Evolutionary conservation across 2,888 invertebrate genomes (phyloP).

Genomic region (Xanthia togata): DNA sequence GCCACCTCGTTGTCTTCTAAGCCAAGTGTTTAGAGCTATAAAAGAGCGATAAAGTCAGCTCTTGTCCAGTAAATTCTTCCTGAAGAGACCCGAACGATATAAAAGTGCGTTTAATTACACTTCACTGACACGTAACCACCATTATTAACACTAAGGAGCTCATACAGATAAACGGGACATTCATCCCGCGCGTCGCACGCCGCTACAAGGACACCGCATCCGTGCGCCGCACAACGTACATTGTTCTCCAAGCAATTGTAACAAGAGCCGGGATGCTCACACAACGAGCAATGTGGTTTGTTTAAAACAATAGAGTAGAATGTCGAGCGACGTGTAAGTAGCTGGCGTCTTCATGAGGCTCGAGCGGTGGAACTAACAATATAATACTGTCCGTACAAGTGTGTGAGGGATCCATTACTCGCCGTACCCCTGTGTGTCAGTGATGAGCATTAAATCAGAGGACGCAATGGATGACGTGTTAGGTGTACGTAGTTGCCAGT

Average conservation of each 20-base stretch:
- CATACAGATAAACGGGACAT: slow-evolving; percentile 73
- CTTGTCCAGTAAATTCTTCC: slow-evolving; percentile 56
- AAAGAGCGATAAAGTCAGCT: slow-evolving; percentile 59
- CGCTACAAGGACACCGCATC: slow-evolving; percentile 40
- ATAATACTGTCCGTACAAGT: slow-evolving; percentile 55
- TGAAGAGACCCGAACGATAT: slow-evolving; percentile 54
- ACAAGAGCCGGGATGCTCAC: slow-evolving; percentile 66
- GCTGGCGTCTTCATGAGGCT: slow-evolving; percentile 72
- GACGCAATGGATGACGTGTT: slow-evolving; percentile 67
- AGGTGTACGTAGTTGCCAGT: slow-evolving; percentile 43
- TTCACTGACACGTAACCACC: slow-evolving; percentile 72
- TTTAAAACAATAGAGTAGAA: slow-evolving; percentile 75
- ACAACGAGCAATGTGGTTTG: slow-evolving; percentile 77
- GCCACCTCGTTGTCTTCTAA: slow-evolving; percentile 32
- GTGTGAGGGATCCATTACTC: slow-evolving; percentile 57
- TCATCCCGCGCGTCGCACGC: slow-evolving; percentile 61
- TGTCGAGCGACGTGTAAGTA: slow-evolving; percentile 70
- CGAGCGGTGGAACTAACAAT: slow-evolving; percentile 57
- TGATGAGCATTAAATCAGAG: slow-evolving; percentile 42
- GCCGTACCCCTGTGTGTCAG: slow-evolving; percentile 29
- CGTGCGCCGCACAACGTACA: slow-evolving; percentile 70
- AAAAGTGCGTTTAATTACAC: slow-evolving; percentile 74
- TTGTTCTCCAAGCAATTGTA: slow-evolving; percentile 69
- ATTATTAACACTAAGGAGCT: slow-evolving; percentile 77
- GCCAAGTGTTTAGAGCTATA: slow-evolving; percentile 55